These are phyloP conservation scores for Nephrocerus scutellatus DNA, from an alignment of 2,888 invertebrate genomes.

Conservation along the genomic window DNA sequence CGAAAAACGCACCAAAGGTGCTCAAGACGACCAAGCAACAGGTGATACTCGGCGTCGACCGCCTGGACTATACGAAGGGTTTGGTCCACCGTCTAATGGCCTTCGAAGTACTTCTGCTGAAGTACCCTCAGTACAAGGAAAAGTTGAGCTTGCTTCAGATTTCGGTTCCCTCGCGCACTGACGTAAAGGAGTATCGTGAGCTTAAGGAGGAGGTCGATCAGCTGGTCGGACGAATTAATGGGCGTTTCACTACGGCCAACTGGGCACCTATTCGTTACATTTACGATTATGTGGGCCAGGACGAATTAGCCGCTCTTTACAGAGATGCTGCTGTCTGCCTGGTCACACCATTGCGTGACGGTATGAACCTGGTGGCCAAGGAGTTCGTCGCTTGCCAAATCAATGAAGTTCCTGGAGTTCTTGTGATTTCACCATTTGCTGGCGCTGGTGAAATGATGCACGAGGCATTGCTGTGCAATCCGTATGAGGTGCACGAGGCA, in stretches of 20 bases:
- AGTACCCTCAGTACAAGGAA: constrained; percentile 78
- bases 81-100: constrained; percentile 75
- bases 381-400: constrained; percentile 91
- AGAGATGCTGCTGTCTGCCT: constrained; percentile 79
- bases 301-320: constrained; percentile 79
- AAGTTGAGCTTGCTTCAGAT: constrained; percentile 77
- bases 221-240: constrained; percentile 76
- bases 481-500: constrained; percentile 80
- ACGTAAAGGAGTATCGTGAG: constrained; percentile 84
- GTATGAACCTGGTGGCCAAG: constrained; percentile 89
- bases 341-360: constrained; percentile 80
- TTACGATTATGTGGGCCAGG: constrained; percentile 80
- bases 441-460: constrained; percentile 93
- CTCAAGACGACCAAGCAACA: constrained; percentile 65
- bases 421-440: constrained; percentile 85
- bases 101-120: constrained; percentile 72
- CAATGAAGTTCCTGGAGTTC: constrained; percentile 74
- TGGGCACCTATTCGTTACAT: constrained; percentile 88
- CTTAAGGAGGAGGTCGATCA: constrained; percentile 88
- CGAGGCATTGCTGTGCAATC: constrained; percentile 83
- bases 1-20: constrained; percentile 62
- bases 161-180: constrained; percentile 81
- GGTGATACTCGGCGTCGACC: constrained; percentile 80
- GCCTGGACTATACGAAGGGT: constrained; percentile 87
- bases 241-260: constrained; percentile 80